These are phyloP conservation scores for Eupithecia exiguata DNA, from an alignment of 2,888 invertebrate species.

Conservation along the genomic window DNA sequence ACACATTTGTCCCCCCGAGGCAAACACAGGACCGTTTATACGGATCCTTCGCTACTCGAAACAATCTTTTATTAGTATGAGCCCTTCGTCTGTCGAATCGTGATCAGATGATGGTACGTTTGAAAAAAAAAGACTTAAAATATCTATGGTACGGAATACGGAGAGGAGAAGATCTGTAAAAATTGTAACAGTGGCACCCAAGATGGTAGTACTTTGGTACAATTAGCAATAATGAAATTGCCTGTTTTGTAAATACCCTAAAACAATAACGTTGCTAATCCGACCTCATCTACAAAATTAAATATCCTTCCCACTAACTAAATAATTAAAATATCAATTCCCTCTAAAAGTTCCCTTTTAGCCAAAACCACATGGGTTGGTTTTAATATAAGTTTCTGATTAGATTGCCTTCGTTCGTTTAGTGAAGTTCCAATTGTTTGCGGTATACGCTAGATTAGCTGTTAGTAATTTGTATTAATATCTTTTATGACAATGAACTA, in stretches of 20 bases:
- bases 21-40: too few species aligned
- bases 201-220: neutral
- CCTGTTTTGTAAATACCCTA: neutral
- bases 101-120: too few species aligned
- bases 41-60: too few species aligned
- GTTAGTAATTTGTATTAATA: neutral
- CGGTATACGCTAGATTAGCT: neutral
- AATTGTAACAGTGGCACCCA: neutral
- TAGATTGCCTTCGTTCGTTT: conserved; percentile 20
- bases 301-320: conserved; percentile 3
- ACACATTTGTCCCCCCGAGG: too few species aligned
- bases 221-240: neutral
- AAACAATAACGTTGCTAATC: neutral
- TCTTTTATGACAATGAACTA: neutral
- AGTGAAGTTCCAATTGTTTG: conserved; percentile 2
- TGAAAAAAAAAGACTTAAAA: too few species aligned
- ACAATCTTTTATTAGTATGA: too few species aligned
- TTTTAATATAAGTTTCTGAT: conserved; percentile 34
- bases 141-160: neutral
- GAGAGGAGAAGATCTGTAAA: neutral
- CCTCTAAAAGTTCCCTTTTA: neutral
- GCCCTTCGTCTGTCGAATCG: too few species aligned
- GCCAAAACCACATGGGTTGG: conserved; percentile 1
- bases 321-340: conserved; percentile 13
- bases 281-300: neutral